Evolutionary conservation across 2,797 vertebrate species (phyloP).

Genomic region (Sarcophilus harrisii): DNA sequence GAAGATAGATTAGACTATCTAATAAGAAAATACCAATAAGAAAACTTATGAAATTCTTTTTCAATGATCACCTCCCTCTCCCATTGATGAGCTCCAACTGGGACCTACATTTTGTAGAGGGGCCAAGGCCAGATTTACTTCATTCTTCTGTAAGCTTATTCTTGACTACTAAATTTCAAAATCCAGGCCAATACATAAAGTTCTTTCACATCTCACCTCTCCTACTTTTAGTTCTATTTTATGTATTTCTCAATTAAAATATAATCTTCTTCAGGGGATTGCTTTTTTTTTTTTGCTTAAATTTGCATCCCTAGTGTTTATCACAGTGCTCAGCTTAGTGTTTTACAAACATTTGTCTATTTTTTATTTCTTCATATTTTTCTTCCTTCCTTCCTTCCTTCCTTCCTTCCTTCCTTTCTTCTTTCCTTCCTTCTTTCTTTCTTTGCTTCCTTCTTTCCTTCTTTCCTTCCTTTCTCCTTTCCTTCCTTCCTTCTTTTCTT

Average conservation of each 20-base stretch:
- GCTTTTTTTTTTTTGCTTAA: neutral
- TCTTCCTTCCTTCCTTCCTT: too few relatives aligned
- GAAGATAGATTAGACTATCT: too few relatives aligned
- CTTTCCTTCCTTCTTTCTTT: too few relatives aligned
- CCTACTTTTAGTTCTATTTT: neutral
- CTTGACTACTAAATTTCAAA: neutral
- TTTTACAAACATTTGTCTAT: neutral
- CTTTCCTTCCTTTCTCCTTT: too few relatives aligned
- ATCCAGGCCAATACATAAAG: neutral
- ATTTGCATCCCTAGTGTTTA: neutral
- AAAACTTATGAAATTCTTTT: too few relatives aligned
- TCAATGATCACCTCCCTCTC: neutral
- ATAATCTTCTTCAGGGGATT: neutral
- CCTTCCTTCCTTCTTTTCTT: too few relatives aligned
- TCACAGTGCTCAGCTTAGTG: neutral
- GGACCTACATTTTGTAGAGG: too few relatives aligned
- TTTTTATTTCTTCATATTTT: neutral
- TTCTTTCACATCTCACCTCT: neutral
- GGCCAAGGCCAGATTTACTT: neutral
- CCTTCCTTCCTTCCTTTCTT: too few relatives aligned
- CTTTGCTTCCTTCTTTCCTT: too few relatives aligned
- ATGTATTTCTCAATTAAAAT: neutral
- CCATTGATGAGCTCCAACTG: neutral
- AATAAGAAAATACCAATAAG: too few relatives aligned
- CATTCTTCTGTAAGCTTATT: neutral